Percentiles rank a stretch among this genome's conserved stretches.
Evolutionary conservation across 2,888 invertebrate species (phyloP).

Genomic region (Ornithoptera alexandrae): DNA sequence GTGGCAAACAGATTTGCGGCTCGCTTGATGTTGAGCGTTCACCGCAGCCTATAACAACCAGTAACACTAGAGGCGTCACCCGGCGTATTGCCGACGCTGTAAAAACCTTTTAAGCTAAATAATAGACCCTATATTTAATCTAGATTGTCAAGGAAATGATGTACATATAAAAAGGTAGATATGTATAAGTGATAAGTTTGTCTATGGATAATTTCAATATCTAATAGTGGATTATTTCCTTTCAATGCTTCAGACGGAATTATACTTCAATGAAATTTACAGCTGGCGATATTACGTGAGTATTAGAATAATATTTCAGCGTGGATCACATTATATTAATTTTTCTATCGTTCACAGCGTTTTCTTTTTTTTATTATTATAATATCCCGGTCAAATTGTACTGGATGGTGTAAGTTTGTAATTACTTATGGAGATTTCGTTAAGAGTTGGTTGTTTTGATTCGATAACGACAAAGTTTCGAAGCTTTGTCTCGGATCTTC

Average conservation of each 20-base stretch:
- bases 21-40: too few species aligned
- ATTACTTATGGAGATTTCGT: constrained; percentile 39
- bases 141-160: neutral
- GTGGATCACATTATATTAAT: constrained; percentile 13
- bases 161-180: neutral
- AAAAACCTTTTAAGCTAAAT: too few species aligned
- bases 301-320: constrained; percentile 42
- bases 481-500: constrained; percentile 33
- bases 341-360: constrained; percentile 8
- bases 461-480: constrained; percentile 37
- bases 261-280: constrained; percentile 74
- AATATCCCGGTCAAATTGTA: constrained; percentile 43
- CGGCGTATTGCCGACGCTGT: too few species aligned
- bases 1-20: too few species aligned
- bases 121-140: too few species aligned
- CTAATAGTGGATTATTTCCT: constrained; percentile 46
- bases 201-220: constrained; percentile 11
- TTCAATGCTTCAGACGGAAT: constrained; percentile 70
- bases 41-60: too few species aligned
- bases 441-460: constrained; percentile 35
- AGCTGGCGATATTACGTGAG: constrained; percentile 75
- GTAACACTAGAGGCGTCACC: too few species aligned
- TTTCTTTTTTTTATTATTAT: constrained; percentile 31
- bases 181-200: neutral
- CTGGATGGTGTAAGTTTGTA: constrained; percentile 50